Evolutionary conservation across 2,888 invertebrate species (phyloP).

Genomic region (Galeopsomyia nigrocyanea): DNA sequence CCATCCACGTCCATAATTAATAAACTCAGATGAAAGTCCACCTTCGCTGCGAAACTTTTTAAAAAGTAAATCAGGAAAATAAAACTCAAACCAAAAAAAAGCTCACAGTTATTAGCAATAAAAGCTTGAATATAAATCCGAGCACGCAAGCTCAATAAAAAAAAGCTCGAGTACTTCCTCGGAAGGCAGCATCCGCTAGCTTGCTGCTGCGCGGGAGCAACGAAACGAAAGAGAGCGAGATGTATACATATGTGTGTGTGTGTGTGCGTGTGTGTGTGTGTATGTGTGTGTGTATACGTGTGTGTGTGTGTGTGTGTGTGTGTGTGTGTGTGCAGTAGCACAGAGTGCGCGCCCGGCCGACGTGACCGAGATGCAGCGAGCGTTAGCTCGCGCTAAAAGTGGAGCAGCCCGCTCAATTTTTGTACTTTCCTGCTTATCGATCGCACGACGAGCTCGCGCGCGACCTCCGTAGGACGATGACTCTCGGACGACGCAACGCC

Average conservation of each 20-base stretch:
- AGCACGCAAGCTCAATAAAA: no score
- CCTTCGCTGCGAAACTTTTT: no score
- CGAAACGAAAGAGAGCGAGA: no score
- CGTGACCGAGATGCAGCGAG: constrained; percentile 37
- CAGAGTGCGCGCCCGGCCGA: constrained; percentile 20
- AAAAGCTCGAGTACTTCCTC: no score
- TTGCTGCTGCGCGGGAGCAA: no score
- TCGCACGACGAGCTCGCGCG: constrained; percentile 7
- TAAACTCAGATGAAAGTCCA: no score
- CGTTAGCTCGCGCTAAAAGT: constrained; percentile 30
- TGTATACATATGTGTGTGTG: background rate
- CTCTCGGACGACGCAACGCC: background rate
- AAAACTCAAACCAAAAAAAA: no score
- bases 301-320: background rate
- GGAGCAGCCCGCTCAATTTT: constrained; percentile 41
- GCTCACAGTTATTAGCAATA: no score
- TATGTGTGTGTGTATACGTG: background rate
- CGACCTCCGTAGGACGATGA: constrained; percentile 42
- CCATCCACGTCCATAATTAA: no score
- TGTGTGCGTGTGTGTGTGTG: background rate
- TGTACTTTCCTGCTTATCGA: constrained; percentile 46
- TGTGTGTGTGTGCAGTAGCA: background rate
- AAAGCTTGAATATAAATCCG: no score
- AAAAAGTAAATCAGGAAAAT: no score
- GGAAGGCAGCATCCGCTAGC: no score